Evolutionary conservation across 2,888 invertebrate species (phyloP), one percentile per base, ranked within the genome.

Genomic region (Stictocephala bisonia): DNA sequence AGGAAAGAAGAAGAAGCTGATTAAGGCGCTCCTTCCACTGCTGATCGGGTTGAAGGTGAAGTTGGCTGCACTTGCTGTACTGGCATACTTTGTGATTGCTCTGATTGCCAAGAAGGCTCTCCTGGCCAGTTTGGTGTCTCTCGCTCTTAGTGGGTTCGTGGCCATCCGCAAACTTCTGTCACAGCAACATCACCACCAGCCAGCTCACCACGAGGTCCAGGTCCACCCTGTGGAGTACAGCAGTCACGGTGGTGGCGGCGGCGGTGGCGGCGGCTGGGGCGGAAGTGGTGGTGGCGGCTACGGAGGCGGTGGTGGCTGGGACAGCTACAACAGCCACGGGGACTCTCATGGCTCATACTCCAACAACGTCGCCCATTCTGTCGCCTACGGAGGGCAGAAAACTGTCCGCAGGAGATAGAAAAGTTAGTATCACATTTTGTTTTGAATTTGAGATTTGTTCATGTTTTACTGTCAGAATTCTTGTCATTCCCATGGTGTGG

Each of bases 21-120:
- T 88, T 77, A 86, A 86, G 81, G 84, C 86, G 78, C 80, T 90
- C 53, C 80, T 89, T 76, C 89, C 90, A 20, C 83, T 90, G 72
- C 81, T 90, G 74, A 81, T 89, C 79, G 87, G 86, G 27, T 84
- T 89, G 58, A 89, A 89, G 82, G 84, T 88, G 79, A 90, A 90
- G 81, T 81, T 89, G 76, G 87, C 86, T 51, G 83, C 86, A 1
- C 82, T 90, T 72, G 85, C 85, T 41, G 85, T 87, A 51, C 83
- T 89, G 66, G 84, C 87, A 24, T 87, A 88, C 83, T 85, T 90
- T 81, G 87, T 85, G 60, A 85, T 89, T 76, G 86, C 87, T 53
- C 82, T 90, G 75, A 82, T 90, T 79, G 90, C 90, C 78, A 90
- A 90, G 85, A 90, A 90, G 81, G 90, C 90, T 67, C 84, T 90